Base-by-base conservation (phyloP, 1,140 invertebrate species). In the Coboldia fuscipes region DNA sequence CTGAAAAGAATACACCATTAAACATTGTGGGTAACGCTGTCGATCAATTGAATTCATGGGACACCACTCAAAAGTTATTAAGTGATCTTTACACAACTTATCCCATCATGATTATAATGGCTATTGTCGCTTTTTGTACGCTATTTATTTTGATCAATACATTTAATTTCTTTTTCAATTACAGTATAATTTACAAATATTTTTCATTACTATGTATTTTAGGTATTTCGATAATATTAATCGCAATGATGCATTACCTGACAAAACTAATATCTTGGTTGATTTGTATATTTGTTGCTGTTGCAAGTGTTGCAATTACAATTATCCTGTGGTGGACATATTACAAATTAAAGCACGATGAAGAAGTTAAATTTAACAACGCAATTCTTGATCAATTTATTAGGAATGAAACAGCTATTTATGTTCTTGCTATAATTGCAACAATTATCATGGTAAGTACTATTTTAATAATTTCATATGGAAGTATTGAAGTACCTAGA, bases 321-420 rank as follows among this genome's bases (percentile, higher is more conserved):
- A 68, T 49, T 16, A 64, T 84, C 24, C 52, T 93, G 12, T 94
- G 89, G 89, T 85, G 79, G 59, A 84, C 81, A 3, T 94, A 88
- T 48, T 65, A 72, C 40, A 75, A 75, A 41, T 68, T 89, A 13
- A 75, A 72, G 42, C 61, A 60, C 37, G 69, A 74, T 27, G 33
- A 39, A 30, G 30, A 35, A 7, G 3, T 39, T 2, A 42, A 43
- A 21, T 10, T 33, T 0, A 44, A 51, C 32, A 43, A 48, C n/a
- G 42, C 51, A 1, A 39, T 50, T 23, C 62, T 85, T 29, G 69
- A 81, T 51, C 78, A 89, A 60, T 75, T 77, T 34, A 62, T 80
- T 2, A 70, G 77, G 48, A 90, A 90, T 59, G 79, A 92, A 61
- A 70, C 68, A 40, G 78, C 84, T 0, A 34, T 89, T 81, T 58